These are phyloP conservation scores for Poeciliopsis retropinna DNA, from an alignment of 2,113 vertebrate species.

Conservation along the genomic window DNA sequence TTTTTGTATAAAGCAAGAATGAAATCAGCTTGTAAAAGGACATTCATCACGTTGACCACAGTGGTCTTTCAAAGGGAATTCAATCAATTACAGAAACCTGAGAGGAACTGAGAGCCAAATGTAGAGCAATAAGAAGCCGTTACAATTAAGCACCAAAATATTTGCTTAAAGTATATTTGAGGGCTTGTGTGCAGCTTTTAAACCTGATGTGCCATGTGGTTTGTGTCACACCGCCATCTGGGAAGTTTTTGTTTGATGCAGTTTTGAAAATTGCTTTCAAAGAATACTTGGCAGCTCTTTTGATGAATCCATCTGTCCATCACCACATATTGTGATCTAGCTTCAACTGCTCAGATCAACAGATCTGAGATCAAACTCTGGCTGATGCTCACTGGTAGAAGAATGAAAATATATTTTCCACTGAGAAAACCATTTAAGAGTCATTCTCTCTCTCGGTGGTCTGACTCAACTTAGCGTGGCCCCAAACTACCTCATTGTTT, in stretches of 20 bases:
- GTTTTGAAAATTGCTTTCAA: conserved; percentile 10
- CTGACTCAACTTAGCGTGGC: neutral
- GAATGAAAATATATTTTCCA: neutral
- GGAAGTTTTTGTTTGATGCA: conserved; percentile 6
- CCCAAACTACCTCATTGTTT: neutral
- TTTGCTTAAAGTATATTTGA: conserved; percentile 11
- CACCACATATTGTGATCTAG: conserved; percentile 6
- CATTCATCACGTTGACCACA: neutral
- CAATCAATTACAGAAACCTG: neutral
- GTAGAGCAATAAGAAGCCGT: neutral
- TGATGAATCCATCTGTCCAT: conserved; percentile 13
- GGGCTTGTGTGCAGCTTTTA: neutral
- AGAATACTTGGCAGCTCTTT: conserved; percentile 9
- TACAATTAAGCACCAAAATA: neutral
- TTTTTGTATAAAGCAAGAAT: neutral
- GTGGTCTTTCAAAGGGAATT: neutral
- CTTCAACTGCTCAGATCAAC: conserved; percentile 5
- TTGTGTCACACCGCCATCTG: conserved; percentile 7
- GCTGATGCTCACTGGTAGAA: neutral
- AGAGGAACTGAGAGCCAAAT: neutral
- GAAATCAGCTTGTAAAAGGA: neutral
- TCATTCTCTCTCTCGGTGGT: neutral
- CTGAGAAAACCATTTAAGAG: neutral
- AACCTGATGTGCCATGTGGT: conserved; percentile 7
- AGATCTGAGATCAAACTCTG: conserved; percentile 4